phyloP scores from a whole-genome alignment of 2,888 invertebrate species.

The Deroplatys truncata region DNA sequence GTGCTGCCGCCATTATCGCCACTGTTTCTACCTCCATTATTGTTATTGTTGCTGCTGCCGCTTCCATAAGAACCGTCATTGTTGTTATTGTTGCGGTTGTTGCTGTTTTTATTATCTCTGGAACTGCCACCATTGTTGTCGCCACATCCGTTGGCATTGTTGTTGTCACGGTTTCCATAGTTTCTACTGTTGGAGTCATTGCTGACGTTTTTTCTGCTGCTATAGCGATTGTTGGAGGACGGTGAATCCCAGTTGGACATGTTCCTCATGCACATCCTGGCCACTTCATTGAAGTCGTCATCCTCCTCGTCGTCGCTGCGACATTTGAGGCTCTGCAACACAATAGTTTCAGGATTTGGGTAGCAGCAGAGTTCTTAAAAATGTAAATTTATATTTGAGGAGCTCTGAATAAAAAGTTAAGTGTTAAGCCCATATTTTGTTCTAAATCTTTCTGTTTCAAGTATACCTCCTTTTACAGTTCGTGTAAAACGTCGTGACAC shows the following conservation, averaged over 20 bases:
- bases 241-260: conserved; percentile 1
- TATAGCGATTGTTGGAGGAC: not conserved
- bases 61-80: not conserved
- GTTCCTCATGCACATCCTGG: conserved; percentile 2
- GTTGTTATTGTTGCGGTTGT: not conserved
- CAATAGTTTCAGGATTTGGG: not conserved
- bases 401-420: too few relatives aligned
- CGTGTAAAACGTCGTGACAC: too few relatives aligned
- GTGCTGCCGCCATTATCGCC: not conserved
- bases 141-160: not conserved
- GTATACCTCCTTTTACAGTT: too few relatives aligned
- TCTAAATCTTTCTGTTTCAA: too few relatives aligned
- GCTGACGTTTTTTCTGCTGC: not conserved
- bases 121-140: not conserved
- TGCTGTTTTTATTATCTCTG: not conserved
- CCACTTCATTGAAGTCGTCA: conserved; percentile 16
- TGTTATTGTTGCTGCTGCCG: not conserved
- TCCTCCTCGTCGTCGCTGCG: conserved; percentile 3
- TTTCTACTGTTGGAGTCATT: not conserved
- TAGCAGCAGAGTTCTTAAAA: not conserved
- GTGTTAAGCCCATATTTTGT: too few relatives aligned
- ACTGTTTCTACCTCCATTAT: not conserved
- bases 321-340: conserved; percentile 10
- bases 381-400: too few relatives aligned
- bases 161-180: not conserved